Evolutionary conservation across 2,113 vertebrate genomes (phyloP).

Genomic region (Trinectes maculatus): DNA sequence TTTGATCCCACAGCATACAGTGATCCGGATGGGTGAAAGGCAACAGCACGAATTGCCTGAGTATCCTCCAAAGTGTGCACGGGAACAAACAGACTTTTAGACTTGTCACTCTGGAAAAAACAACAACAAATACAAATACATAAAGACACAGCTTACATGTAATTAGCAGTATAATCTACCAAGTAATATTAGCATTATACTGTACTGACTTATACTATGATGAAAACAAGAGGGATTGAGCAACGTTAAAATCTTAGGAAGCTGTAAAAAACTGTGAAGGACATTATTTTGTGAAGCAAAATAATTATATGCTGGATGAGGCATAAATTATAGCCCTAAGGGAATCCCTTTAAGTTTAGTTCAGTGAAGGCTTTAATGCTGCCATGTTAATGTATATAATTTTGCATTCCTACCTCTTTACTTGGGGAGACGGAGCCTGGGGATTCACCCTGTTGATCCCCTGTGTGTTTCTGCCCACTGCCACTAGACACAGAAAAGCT

Average conservation of each 20-base stretch:
- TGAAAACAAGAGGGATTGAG: not conserved
- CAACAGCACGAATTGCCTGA: constrained; percentile 95
- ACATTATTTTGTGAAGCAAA: no score
- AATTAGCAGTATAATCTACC: constrained; percentile 36
- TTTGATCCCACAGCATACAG: constrained; percentile 97
- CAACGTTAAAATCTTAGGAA: constrained; percentile 3
- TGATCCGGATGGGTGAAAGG: constrained; percentile 93
- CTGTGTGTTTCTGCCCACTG: constrained; percentile 66
- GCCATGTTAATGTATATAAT: not conserved
- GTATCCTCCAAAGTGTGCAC: constrained; percentile 94
- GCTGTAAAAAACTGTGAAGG: not conserved
- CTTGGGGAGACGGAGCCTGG: constrained; percentile 57
- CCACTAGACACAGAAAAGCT: constrained; percentile 3
- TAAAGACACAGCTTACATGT: constrained; percentile 5
- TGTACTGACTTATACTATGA: not conserved
- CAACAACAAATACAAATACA: constrained; percentile 3
- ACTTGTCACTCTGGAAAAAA: constrained; percentile 83
- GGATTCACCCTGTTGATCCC: constrained; percentile 46
- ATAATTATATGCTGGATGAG: not conserved
- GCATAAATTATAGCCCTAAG: not conserved
- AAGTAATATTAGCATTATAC: constrained; percentile 13
- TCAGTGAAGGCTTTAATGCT: not conserved
- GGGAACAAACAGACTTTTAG: constrained; percentile 90
- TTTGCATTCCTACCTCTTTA: constrained; percentile 63
- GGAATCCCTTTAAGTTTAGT: not conserved